Evolutionary conservation across 2,797 vertebrate species (phyloP), one percentile per base, ranked within the genome.

Genomic region (Poeciliopsis turneri): DNA sequence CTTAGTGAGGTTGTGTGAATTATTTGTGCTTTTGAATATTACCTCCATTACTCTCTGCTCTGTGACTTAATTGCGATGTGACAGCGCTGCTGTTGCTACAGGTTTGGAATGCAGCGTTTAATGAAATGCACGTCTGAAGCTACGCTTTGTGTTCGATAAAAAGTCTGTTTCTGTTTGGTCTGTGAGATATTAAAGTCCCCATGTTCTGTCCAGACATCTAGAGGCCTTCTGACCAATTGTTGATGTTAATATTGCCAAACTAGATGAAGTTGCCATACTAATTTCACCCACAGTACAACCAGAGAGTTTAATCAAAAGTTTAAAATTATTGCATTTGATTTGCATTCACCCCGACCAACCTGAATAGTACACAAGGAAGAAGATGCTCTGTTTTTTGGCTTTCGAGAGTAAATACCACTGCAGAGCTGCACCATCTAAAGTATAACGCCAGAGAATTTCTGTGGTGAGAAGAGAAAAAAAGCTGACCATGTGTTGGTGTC

Each of bases 221-320:
- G n/a, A 25, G 87, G 75, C 46, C 79, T 23, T 64, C 81, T 5
- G 0, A 89, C 84, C 90, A 87, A 83, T 55, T 78, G 80, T 72
- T 82, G 84, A 86, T 89, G 78, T 77, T 75, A 82, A 82, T 84
- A 78, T 39, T 77, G 64, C 88, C 91, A 87, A 89, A 91, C 94
- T 23, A 95, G 93, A 94, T 91, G 92, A 78, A 87, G 82, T 82
- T 72, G 87, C 88, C 80, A 90, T 91, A 91, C 82, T 83, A 83
- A 83, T 82, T 81, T 53, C 83, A 51, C 68, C 71, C 71, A 81
- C 80, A 70, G 51, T 79, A 79, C 79, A 82, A 91, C 79, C 57
- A 69, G 74, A 79, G 77, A 74, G 81, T 90, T 83, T 82, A 92
- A 91, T 93, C 86, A 90, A 85, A 80, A 83, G 85, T 83, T 76